A percentile compares a stretch with the other conserved stretches of the same genome.
Evolutionary conservation across 2,888 invertebrate genomes (phyloP).

Genomic region (Drosophila paranaensis): DNA sequence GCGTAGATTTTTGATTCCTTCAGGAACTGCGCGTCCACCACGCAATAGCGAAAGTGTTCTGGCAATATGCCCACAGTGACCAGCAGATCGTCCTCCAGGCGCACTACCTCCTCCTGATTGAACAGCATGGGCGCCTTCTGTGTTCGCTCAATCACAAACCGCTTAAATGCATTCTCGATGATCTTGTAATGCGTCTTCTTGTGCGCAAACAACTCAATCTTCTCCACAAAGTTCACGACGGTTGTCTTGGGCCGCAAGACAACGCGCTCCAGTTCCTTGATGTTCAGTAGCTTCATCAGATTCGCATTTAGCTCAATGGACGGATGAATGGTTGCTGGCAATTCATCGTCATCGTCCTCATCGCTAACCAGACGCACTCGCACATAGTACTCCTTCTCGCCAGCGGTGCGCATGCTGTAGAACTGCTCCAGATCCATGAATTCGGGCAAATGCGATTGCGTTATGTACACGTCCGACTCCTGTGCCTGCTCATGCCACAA

Average conservation of each 20-base stretch:
- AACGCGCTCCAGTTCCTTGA: conserved; percentile 83
- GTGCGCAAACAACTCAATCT: conserved; percentile 83
- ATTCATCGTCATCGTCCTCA: conserved; percentile 67
- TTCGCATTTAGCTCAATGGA: conserved; percentile 84
- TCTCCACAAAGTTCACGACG: conserved; percentile 84
- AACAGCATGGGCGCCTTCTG: conserved; percentile 79
- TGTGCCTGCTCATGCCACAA: conserved; percentile 82
- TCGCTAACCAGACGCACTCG: conserved; percentile 74
- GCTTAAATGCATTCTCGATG: conserved; percentile 84
- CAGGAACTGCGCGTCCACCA: conserved; percentile 84
- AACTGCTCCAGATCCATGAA: conserved; percentile 83
- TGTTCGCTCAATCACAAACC: conserved; percentile 82
- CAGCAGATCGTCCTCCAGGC: conserved; percentile 81
- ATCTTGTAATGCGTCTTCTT: conserved; percentile 83
- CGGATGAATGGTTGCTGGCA: conserved; percentile 81
- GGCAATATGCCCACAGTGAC: conserved; percentile 83
- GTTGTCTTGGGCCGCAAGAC: conserved; percentile 82
- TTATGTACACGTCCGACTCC: conserved; percentile 84
- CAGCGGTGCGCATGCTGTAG: conserved; percentile 78
- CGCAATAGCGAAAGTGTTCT: conserved; percentile 84
- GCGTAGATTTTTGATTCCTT: conserved; percentile 84
- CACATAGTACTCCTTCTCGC: conserved; percentile 81
- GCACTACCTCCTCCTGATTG: conserved; percentile 84
- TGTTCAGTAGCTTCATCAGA: conserved; percentile 82
- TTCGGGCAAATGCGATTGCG: conserved; percentile 82